Percentiles rank a stretch among this genome's conserved stretches.
These are phyloP conservation scores for Larimichthys crocea DNA, from an alignment of 2,113 vertebrate species.

Conservation along the genomic window DNA sequence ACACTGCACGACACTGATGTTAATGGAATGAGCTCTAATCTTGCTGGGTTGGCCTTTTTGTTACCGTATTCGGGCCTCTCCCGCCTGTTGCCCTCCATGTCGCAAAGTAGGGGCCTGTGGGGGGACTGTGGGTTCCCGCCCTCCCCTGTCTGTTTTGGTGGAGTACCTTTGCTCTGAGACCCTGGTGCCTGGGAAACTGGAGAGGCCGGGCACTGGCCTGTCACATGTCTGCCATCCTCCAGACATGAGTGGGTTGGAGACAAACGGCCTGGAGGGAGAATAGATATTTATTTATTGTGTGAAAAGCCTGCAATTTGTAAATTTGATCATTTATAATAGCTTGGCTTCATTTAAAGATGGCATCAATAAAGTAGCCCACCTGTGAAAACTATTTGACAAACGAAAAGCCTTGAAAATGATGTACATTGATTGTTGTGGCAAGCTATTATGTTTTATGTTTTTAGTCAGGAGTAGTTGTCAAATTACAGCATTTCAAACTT, in stretches of 20 bases:
- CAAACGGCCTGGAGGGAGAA: constrained; percentile 76
- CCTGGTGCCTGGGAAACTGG: constrained; percentile 74
- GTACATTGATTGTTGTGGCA: background rate
- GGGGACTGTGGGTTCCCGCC: constrained; percentile 81
- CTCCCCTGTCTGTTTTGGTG: constrained; percentile 78
- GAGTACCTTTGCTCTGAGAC: constrained; percentile 83
- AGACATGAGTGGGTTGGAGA: constrained; percentile 86
- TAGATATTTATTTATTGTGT: constrained; percentile 4
- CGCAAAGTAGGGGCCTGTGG: constrained; percentile 85
- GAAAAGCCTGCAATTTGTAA: background rate
- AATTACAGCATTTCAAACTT: background rate
- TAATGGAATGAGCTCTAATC: constrained; percentile 58
- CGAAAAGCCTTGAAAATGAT: background rate
- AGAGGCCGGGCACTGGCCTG: constrained; percentile 77
- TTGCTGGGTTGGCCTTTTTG: constrained; percentile 68
- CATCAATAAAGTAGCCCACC: background rate
- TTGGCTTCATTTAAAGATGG: background rate
- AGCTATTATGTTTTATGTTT: background rate
- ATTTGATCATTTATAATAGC: background rate
- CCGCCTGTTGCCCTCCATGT: constrained; percentile 89
- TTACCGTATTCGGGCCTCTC: constrained; percentile 87
- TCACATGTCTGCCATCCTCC: constrained; percentile 85
- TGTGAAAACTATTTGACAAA: background rate
- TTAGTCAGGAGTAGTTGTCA: background rate
- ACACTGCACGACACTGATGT: constrained; percentile 62